A percentile compares a stretch with the other conserved stretches of the same genome.
These are phyloP conservation scores for Cyaniris semiargus DNA, from an alignment of 2,888 invertebrate genomes.

Conservation along the genomic window DNA sequence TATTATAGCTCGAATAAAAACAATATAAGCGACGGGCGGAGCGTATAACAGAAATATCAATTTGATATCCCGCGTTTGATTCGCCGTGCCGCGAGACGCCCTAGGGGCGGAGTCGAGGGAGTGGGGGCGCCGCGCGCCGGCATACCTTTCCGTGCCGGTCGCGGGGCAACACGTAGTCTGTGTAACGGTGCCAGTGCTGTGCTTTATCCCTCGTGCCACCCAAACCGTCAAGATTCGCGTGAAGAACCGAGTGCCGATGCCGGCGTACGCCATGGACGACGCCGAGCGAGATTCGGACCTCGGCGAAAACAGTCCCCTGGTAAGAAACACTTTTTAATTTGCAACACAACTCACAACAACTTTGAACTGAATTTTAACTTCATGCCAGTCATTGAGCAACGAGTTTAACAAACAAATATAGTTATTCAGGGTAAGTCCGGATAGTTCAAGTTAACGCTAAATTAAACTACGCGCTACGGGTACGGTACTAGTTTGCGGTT, in stretches of 20 bases:
- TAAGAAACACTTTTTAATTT: conserved; percentile 62
- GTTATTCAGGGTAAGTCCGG: too few species aligned
- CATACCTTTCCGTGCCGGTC: conserved; percentile 68
- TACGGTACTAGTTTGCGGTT: too few species aligned
- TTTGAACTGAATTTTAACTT: too few species aligned
- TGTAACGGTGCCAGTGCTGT: conserved; percentile 58
- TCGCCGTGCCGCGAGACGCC: conserved; percentile 74
- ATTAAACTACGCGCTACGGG: too few species aligned
- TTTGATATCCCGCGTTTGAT: conserved; percentile 77
- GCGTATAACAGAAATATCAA: conserved; percentile 72
- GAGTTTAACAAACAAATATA: background rate
- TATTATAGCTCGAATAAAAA: conserved; percentile 77
- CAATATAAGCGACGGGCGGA: conserved; percentile 72
- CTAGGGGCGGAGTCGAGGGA: conserved; percentile 67
- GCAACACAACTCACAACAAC: background rate
- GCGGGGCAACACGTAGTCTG: conserved; percentile 53
- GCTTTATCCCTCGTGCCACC: conserved; percentile 56
- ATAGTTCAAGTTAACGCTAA: too few species aligned
- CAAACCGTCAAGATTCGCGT: conserved; percentile 90
- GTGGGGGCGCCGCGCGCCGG: conserved; percentile 55
- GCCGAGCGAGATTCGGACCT: conserved; percentile 86
- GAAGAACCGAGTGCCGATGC: conserved; percentile 92
- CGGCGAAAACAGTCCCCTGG: conserved; percentile 87
- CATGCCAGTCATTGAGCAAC: background rate
- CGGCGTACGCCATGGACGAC: conserved; percentile 90